Conservation (phyloP, 2,113 vertebrate genomes). For the Ceyx melanurus region DNA sequence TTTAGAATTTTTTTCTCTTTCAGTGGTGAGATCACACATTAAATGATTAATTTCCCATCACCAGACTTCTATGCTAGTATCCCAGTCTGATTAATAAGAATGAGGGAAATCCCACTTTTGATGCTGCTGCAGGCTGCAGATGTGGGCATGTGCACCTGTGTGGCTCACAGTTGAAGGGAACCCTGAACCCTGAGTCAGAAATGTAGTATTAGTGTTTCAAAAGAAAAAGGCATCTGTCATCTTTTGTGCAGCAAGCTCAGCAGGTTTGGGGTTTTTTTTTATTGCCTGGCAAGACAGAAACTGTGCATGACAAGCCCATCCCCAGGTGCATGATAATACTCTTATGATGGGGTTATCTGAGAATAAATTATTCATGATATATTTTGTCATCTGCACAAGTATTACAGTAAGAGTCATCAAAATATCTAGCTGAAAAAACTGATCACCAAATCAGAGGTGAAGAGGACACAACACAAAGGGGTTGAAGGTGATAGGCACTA, state of each 20-base stretch:
- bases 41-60: neutral
- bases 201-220: neutral
- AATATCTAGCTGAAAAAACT: neutral
- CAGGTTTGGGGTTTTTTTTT: neutral
- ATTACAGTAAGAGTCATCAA: neutral
- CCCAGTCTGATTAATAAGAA: neutral
- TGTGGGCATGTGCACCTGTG: fast-evolving
- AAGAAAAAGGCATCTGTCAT: neutral
- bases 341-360: neutral
- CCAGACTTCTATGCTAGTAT: neutral
- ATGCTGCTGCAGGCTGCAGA: neutral
- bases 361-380: neutral
- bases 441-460: neutral
- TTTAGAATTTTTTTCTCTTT: neutral
- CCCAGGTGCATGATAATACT: neutral
- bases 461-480: neutral
- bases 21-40: fast-evolving
- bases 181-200: neutral
- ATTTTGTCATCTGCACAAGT: neutral
- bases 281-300: neutral
- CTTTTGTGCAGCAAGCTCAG: neutral
- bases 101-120: neutral
- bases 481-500: neutral
- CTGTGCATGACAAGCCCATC: neutral
- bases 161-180: neutral